Evolutionary conservation across 2,888 invertebrate genomes (phyloP), one percentile per base, ranked within the genome.

Genomic region (Folsomia manolachei): DNA sequence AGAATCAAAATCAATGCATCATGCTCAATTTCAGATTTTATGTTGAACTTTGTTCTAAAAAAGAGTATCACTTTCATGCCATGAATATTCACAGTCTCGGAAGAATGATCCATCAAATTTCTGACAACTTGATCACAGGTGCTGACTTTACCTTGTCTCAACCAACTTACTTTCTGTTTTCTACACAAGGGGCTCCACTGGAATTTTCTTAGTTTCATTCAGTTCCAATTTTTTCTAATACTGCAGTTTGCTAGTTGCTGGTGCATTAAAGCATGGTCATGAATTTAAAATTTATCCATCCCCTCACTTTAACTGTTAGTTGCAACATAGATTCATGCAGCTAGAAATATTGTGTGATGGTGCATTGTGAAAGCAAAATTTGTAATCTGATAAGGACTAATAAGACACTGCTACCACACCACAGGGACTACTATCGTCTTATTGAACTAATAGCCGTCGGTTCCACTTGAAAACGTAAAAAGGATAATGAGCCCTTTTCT

Each of bases 101-200:
- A 11, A 60, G 52, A 60, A 27, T 71, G 26, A 71, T 71, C 71
- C 68, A 71, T 71, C 71, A 71, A 39, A 67, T 24, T 63, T 39
- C 63, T 71, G 71, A 71, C 71, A 68, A 52, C 63, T 71, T 71
- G 71, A 71, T 71, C 68, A 68, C 71, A 71, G 68, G 71, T 71
- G 71, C 23, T 68, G 68, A 71, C 56, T 23, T n/a, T 70, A 23
- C 39, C 39, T 39, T 39, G 65, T 65, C 65, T 11, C 65, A 19
- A 39, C 39, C 51, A 39, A 1, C 39, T 56, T 21, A 7, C 19
- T 56, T 7, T 56, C n/a, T n/a, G 11, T 56, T 18, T 56, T 56
- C 56, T 21, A 56, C n/a, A 51, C 51, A 11, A 11, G 51, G 51
- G 51, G 9, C 21, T 56, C 7, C 18, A n/a, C 19, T 27, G 21